Percentiles rank a stretch among this genome's conserved stretches.
Evolutionary conservation across 92 coral and sea anemone genomes (phyloP).

Genomic region (Diadumene lineata): DNA sequence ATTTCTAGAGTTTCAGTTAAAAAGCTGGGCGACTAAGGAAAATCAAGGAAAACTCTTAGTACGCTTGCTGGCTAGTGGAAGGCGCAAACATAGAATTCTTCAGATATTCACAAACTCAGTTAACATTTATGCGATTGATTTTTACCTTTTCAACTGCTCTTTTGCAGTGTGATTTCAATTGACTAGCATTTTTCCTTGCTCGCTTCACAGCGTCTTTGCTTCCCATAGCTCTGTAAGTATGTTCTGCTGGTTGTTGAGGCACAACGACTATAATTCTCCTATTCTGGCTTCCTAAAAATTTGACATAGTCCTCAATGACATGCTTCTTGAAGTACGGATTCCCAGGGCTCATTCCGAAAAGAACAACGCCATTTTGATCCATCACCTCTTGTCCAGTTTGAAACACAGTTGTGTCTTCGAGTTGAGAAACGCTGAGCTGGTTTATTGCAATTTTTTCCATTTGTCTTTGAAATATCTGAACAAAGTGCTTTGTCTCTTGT

Average conservation of each 20-base stretch:
- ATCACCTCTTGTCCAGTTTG: conserved; percentile 59
- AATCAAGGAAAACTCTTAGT: too few species aligned
- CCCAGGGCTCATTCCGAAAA: conserved; percentile 82
- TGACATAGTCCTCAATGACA: conserved; percentile 68
- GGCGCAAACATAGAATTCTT: too few species aligned
- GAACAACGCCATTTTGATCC: conserved; percentile 49
- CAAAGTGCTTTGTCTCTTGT: too few species aligned
- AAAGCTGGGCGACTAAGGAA: too few species aligned
- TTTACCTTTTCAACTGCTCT: conserved; percentile 68
- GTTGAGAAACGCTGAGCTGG: conserved; percentile 35
- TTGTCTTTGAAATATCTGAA: too few species aligned
- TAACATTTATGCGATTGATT: neutral
- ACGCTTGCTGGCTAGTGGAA: too few species aligned
- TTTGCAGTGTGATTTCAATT: conserved; percentile 57
- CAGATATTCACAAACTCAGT: too few species aligned
- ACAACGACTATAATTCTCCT: conserved; percentile 56
- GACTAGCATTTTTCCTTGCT: conserved; percentile 58
- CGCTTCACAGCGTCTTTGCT: conserved; percentile 67
- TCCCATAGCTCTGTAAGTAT: conserved; percentile 73
- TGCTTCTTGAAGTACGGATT: conserved; percentile 66
- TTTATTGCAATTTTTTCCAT: too few species aligned
- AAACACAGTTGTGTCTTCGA: conserved; percentile 39
- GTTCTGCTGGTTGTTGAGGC: conserved; percentile 79
- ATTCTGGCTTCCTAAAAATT: conserved; percentile 48
- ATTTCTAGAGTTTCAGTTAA: too few species aligned